These are phyloP conservation scores for Pomatostomus ruficeps DNA, from an alignment of 2,113 vertebrate genomes.

Conservation along the genomic window DNA sequence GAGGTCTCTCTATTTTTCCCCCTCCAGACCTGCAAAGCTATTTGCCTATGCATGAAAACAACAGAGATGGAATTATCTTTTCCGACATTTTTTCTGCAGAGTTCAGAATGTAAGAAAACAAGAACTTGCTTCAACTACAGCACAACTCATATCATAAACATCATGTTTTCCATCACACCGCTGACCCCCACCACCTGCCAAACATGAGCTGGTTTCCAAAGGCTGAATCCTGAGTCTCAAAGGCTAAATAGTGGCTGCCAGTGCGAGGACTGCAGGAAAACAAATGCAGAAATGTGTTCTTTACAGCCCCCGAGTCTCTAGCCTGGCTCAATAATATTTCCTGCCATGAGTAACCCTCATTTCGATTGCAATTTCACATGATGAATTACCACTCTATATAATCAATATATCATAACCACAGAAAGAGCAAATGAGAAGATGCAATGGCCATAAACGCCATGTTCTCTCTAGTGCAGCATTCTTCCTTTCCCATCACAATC, in stretches of 20 bases:
- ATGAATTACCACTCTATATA: neutral
- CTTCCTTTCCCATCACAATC: neutral
- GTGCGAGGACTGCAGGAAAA: neutral
- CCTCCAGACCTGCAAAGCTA: neutral
- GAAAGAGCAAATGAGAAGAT: conserved; percentile 6
- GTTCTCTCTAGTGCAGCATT: neutral
- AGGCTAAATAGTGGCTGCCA: conserved; percentile 27
- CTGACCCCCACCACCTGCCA: neutral
- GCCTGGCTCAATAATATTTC: neutral
- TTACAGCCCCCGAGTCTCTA: neutral
- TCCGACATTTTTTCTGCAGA: neutral
- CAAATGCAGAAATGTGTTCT: neutral
- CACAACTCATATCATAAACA: neutral
- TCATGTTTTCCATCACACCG: neutral
- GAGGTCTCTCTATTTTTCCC: neutral
- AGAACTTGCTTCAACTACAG: neutral
- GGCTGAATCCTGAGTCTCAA: neutral
- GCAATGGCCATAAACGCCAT: neutral
- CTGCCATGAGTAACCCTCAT: neutral
- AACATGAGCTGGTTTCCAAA: neutral
- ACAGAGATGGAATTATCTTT: neutral
- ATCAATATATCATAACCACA: conserved; percentile 14
- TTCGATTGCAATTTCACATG: conserved; percentile 19
- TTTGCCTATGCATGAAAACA: neutral
- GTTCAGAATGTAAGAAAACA: neutral